A percentile compares a stretch with the other conserved stretches of the same genome.
These are phyloP conservation scores for Siniperca obscura DNA, from an alignment of 2,797 vertebrate species.

Conservation along the genomic window DNA sequence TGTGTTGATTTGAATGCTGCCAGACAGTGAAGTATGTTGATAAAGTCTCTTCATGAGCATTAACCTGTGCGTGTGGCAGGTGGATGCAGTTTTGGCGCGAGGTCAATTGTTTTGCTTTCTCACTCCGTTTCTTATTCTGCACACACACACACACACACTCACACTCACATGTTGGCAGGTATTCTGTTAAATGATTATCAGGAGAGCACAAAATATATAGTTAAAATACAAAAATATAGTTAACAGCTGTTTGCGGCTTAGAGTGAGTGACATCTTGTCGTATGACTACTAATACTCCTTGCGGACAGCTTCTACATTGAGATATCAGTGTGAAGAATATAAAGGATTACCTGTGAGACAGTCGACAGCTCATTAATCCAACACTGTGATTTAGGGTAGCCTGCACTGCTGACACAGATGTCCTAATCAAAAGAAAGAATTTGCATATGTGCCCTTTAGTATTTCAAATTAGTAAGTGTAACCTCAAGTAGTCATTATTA, in stretches of 20 bases:
- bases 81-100: not conserved
- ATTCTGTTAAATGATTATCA: not conserved
- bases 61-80: not conserved
- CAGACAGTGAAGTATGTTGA: not conserved
- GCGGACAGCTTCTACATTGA: not conserved
- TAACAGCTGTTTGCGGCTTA: conserved; percentile 1
- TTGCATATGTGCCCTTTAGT: not conserved
- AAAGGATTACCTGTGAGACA: conserved; percentile 31
- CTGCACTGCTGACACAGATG: not conserved
- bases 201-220: not conserved
- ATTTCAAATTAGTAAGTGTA: not conserved
- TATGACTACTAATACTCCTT: not conserved
- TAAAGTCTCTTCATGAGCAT: not conserved
- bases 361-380: conserved; percentile 27
- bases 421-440: conserved; percentile 2
- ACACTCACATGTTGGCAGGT: not conserved
- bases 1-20: not conserved
- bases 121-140: not conserved
- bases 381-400: not conserved
- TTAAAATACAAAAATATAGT: not conserved
- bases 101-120: not conserved
- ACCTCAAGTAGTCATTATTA: conserved; percentile 15
- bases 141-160: too few relatives aligned
- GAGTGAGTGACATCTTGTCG: not conserved
- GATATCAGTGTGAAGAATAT: not conserved